phyloP scores from a whole-genome alignment of 2,888 invertebrate species.

The Synanthedon tipuliformis region DNA sequence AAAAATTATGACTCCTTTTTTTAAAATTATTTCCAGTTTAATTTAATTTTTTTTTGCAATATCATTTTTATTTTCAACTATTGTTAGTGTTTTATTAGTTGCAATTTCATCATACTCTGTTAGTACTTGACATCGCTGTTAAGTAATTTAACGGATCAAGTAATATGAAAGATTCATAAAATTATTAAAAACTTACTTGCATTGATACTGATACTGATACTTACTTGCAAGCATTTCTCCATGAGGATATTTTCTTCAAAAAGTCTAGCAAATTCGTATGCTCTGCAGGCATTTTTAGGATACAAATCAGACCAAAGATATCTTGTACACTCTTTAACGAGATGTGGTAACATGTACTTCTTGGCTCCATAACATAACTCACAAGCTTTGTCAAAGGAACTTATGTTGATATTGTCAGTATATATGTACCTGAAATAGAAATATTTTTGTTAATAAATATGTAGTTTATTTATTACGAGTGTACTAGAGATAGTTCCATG shows the following conservation, averaged over 20 bases:
- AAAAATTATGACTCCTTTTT: too few relatives aligned
- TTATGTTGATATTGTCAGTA: slow-evolving; percentile 82
- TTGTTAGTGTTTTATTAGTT: too few relatives aligned
- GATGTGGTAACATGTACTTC: slow-evolving; percentile 86
- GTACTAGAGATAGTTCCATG: too few relatives aligned
- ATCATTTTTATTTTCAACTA: too few relatives aligned
- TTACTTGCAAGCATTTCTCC: slow-evolving; percentile 83
- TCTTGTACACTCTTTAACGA: slow-evolving; percentile 85
- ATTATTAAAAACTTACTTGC: background rate
- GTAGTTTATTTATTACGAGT: too few relatives aligned
- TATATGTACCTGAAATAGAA: slow-evolving; percentile 76
- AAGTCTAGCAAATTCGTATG: slow-evolving; percentile 86
- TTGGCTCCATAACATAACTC: slow-evolving; percentile 90
- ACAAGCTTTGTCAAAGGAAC: slow-evolving; percentile 87
- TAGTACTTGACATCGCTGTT: too few relatives aligned
- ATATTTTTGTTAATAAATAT: background rate
- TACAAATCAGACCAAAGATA: slow-evolving; percentile 86
- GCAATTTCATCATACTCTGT: too few relatives aligned
- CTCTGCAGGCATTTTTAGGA: slow-evolving; percentile 84
- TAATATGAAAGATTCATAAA: background rate
- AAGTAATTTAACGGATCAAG: too few relatives aligned
- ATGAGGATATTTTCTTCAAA: slow-evolving; percentile 86
- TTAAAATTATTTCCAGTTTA: too few relatives aligned
- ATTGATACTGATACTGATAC: too few relatives aligned
- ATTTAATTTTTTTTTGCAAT: too few relatives aligned